Evolutionary conservation across 2,888 invertebrate species (phyloP).

Genomic region (Leptopilina myrica): DNA sequence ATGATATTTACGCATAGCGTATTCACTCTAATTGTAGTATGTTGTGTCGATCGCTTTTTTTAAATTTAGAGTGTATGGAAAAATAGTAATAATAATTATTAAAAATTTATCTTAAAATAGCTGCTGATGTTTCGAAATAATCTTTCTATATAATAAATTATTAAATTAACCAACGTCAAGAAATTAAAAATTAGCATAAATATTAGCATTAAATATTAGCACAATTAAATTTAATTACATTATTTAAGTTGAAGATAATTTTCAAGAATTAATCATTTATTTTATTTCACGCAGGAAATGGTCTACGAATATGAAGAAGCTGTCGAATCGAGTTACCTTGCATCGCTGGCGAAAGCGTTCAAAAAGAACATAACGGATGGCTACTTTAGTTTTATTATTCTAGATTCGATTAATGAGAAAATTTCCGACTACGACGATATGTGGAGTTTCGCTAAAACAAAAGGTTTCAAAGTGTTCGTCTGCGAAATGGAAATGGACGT

Average conservation of each 20-base stretch:
- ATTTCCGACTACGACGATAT: constrained; percentile 90
- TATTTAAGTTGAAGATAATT: no score
- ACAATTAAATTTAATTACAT: no score
- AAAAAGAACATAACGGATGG: constrained; percentile 94
- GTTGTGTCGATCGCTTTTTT: no score
- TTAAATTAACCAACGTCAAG: constrained; percentile 9
- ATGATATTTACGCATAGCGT: no score
- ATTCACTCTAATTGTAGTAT: no score
- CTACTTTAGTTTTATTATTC: constrained; percentile 94
- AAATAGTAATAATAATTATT: no score
- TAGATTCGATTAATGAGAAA: constrained; percentile 93
- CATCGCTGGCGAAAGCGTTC: constrained; percentile 91
- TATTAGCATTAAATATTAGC: no score
- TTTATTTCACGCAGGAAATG: constrained; percentile 79
- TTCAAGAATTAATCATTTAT: not conserved
- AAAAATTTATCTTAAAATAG: no score
- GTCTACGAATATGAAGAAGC: constrained; percentile 93
- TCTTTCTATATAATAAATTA: no score
- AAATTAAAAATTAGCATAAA: no score
- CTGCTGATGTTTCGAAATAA: no score
- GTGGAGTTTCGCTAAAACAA: constrained; percentile 90
- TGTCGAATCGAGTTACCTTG: constrained; percentile 89
- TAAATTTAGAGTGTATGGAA: no score
- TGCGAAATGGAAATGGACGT: constrained; percentile 92
- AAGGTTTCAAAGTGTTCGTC: constrained; percentile 93